Conservation (phyloP, 2,888 invertebrate species). For the Scelioninae gen. 1 region DNA sequence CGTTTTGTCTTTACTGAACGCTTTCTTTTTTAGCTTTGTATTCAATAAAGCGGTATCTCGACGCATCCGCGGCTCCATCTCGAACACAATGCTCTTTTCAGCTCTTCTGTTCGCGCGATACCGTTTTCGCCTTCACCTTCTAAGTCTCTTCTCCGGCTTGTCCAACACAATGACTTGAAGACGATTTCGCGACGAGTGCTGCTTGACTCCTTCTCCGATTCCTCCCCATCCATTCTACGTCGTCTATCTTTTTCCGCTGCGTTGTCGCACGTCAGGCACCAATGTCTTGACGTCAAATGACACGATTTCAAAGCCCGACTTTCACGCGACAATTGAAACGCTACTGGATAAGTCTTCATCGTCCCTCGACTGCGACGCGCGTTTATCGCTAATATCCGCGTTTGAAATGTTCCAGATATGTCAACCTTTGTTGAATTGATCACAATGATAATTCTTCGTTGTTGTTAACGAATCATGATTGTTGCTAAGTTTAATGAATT, state of each 20-base stretch:
- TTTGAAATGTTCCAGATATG: conserved; percentile 50
- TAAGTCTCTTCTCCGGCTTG: conserved; percentile 68
- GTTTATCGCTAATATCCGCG: conserved; percentile 56
- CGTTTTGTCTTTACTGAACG: conserved; percentile 54
- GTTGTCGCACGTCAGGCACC: conserved; percentile 31
- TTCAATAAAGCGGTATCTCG: conserved; percentile 68
- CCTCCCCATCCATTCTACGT: not conserved
- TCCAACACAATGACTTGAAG: conserved; percentile 71
- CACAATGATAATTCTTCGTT: conserved; percentile 23
- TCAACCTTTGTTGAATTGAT: conserved; percentile 40
- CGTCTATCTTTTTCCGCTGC: conserved; percentile 36
- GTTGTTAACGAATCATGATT: conserved; percentile 4
- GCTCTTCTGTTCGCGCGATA: conserved; percentile 59
- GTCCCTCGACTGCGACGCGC: conserved; percentile 19
- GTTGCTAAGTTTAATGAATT: conserved; percentile 29
- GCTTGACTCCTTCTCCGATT: conserved; percentile 63
- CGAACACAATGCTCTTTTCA: conserved; percentile 68
- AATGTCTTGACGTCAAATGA: conserved; percentile 73
- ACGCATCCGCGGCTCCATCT: conserved; percentile 49
- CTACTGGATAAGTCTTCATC: conserved; percentile 42
- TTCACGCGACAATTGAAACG: conserved; percentile 49
- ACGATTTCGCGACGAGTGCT: conserved; percentile 72
- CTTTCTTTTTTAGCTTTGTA: conserved; percentile 61
- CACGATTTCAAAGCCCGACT: conserved; percentile 73
- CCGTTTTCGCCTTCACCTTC: conserved; percentile 60